Evolutionary conservation across 2,797 vertebrate genomes (phyloP), one percentile per base, ranked within the genome.

Genomic region (Sphaeramia orbicularis): DNA sequence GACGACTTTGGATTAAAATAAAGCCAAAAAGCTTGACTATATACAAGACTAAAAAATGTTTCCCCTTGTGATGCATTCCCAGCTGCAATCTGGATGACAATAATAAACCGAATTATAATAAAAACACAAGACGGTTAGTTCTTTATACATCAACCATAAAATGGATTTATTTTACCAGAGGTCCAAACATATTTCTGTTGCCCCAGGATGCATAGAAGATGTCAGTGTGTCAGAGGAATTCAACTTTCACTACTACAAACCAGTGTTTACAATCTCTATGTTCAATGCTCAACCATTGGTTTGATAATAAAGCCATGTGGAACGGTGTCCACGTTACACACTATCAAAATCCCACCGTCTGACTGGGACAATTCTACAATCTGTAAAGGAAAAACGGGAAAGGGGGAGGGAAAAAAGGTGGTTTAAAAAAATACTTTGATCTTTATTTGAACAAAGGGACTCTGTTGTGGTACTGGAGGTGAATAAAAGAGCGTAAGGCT

Each of bases 171-270:
- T 92, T 89, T 65, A 88, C 84, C 86, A 86, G 80, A 91, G 87
- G 84, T 89, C 88, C 86, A 91, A 89, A 92, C 83, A 81, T 82
- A 56, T 69, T 87, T 86, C 79, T 68, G 77, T 77, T 80, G 75
- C 80, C 85, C 81, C 71, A 74, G 78, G 85, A 88, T 92, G 93
- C 92, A 91, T 90, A 93, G 92, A 91, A 80, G 83, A 91, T 84
- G 85, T 90, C 82, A 76, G 80, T 72, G 70, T 79, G 69, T 88
- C 76, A 81, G 43, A 82, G 77, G 82, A 87, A 83, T 80, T 78
- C 49, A 78, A 65, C 67, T 73, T 84, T 69, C 64, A 82, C 82
- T 64, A 83, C 72, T 65, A 88, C 77, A 84, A 88, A 74, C 79
- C 84, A 86, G 75, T 78, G 80, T 87, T 85, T 72, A 84, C 76